Conservation (phyloP, 2,113 vertebrate species). For the Dromiciops gliroides region DNA sequence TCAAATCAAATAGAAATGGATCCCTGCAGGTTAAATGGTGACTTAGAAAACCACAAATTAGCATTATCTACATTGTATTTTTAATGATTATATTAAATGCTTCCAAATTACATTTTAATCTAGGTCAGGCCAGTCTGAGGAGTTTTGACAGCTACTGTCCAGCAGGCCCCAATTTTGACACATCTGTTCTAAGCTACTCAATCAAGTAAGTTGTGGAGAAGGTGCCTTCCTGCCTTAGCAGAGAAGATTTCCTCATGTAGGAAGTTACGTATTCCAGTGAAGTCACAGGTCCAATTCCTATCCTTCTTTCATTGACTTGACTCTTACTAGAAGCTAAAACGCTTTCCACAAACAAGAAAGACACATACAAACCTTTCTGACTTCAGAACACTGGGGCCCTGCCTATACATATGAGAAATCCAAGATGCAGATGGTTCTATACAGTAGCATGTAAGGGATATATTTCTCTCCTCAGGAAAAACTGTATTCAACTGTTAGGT, state of each 20-base stretch:
- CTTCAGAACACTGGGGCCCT: constrained; percentile 52
- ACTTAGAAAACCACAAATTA: background rate
- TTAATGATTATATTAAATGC: background rate
- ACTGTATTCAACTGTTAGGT: background rate
- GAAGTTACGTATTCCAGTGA: background rate
- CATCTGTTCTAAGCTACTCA: background rate
- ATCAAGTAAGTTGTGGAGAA: background rate
- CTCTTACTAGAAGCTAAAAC: constrained; percentile 7
- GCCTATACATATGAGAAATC: constrained; percentile 5
- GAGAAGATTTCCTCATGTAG: background rate
- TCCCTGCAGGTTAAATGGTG: background rate
- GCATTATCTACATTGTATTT: background rate
- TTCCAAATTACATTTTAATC: background rate
- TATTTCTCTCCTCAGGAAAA: background rate
- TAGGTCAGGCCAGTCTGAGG: background rate
- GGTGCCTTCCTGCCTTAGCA: background rate
- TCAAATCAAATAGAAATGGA: background rate
- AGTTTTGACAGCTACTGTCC: background rate
- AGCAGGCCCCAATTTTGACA: background rate
- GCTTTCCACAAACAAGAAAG: constrained; percentile 38
- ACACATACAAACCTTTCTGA: constrained; percentile 20
- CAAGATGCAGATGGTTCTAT: background rate
- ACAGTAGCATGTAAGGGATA: background rate
- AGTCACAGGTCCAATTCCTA: background rate
- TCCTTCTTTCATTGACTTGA: constrained; percentile 6